A percentile compares a stretch with the other conserved stretches of the same genome.
Evolutionary conservation across 2,888 invertebrate species (phyloP).

Genomic region (Stenchaetothrips biformis): DNA sequence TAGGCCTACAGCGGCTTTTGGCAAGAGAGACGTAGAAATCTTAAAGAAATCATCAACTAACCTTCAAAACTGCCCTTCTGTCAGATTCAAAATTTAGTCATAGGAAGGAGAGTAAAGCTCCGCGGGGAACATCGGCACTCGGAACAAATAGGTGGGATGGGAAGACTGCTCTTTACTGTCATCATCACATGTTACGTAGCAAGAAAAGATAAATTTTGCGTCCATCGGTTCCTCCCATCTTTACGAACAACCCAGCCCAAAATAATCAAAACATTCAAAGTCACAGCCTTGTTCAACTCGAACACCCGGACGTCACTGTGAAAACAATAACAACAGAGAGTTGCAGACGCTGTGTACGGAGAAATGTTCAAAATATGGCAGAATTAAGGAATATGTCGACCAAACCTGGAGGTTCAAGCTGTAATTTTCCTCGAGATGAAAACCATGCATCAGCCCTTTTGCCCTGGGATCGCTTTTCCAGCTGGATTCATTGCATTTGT

Average conservation of each 20-base stretch:
- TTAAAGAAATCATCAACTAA: neutral
- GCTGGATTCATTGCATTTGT: slow-evolving; percentile 97
- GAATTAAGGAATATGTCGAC: neutral
- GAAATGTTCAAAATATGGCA: slow-evolving; percentile 5
- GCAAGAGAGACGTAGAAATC: neutral
- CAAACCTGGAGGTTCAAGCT: neutral
- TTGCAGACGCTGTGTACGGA: neutral
- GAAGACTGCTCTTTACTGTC: neutral
- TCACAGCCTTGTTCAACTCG: neutral
- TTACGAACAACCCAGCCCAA: neutral
- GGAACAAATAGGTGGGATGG: neutral
- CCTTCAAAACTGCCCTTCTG: neutral
- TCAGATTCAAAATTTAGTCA: neutral
- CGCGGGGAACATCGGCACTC: neutral
- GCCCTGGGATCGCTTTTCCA: slow-evolving; percentile 69
- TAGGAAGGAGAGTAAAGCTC: neutral
- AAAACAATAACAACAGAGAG: neutral
- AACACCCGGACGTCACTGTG: too few species aligned
- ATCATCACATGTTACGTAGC: neutral
- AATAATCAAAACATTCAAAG: neutral
- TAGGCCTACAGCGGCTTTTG: neutral
- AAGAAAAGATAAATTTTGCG: neutral
- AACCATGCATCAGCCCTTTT: neutral
- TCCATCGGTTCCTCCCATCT: neutral
- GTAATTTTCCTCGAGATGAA: neutral